These are phyloP conservation scores for Hoplias malabaricus DNA, from an alignment of 2,113 vertebrate genomes.

Conservation along the genomic window DNA sequence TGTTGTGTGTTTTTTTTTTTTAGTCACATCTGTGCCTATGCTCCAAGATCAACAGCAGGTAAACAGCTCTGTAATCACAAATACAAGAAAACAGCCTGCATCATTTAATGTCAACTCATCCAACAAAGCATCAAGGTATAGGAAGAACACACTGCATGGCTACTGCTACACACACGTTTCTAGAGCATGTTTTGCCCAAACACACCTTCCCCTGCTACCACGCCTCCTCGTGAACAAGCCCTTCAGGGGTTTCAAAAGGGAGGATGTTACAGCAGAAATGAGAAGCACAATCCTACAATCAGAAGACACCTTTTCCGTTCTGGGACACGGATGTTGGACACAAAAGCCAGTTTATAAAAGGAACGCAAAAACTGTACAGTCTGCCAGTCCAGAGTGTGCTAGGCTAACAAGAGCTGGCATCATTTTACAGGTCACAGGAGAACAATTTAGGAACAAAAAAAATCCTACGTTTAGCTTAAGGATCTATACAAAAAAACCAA, in stretches of 20 bases:
- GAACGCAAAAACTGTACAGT: conserved; percentile 61
- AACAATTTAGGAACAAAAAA: conserved; percentile 58
- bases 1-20: conserved; percentile 33
- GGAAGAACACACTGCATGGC: conserved; percentile 34
- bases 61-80: background rate
- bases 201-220: background rate
- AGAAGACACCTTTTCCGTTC: background rate
- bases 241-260: conserved; percentile 47
- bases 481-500: conserved; percentile 62
- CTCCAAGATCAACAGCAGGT: background rate
- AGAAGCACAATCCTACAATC: conserved; percentile 2
- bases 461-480: conserved; percentile 60
- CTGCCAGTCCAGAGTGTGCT: conserved; percentile 42
- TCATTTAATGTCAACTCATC: conserved; percentile 48
- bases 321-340: conserved; percentile 47
- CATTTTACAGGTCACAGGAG: conserved; percentile 55
- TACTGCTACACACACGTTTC: conserved; percentile 43
- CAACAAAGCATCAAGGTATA: conserved; percentile 19
- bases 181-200: background rate
- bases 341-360: conserved; percentile 53
- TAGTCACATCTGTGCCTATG: background rate
- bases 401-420: conserved; percentile 54
- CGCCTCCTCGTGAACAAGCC: background rate
- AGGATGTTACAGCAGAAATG: conserved; percentile 10
- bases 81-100: conserved; percentile 23